Percentiles rank a stretch among this genome's conserved stretches.
These are phyloP conservation scores for Desmophyllum pertusum DNA, from an alignment of 92 coral and sea anemone species.

Conservation along the genomic window DNA sequence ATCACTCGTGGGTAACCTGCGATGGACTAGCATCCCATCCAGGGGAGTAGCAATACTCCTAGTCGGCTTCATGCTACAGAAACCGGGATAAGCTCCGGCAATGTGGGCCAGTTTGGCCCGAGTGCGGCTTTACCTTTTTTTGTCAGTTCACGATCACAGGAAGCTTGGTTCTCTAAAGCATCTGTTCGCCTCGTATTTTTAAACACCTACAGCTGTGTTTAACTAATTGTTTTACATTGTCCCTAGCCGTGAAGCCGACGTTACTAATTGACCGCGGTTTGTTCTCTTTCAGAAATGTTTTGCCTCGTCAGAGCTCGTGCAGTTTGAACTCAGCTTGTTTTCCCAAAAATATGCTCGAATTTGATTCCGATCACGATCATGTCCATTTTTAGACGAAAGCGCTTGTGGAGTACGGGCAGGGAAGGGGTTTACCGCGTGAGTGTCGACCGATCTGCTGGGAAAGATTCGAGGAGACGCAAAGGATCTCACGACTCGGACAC, in stretches of 20 bases:
- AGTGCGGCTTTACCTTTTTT: too few relatives aligned
- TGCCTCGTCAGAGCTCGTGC: background rate
- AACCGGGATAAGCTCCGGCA: too few relatives aligned
- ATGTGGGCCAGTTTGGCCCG: too few relatives aligned
- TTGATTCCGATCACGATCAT: background rate
- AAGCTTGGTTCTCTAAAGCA: background rate
- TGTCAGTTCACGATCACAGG: too few relatives aligned
- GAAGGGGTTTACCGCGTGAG: constrained; percentile 14
- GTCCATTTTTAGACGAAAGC: constrained; percentile 19
- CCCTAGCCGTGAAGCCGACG: background rate
- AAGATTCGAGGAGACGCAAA: background rate
- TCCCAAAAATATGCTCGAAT: background rate
- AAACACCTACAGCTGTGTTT: background rate
- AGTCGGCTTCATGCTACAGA: too few relatives aligned
- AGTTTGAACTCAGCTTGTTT: constrained; percentile 1
- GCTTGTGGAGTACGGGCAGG: constrained; percentile 29
- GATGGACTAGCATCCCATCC: too few relatives aligned
- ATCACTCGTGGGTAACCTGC: too few relatives aligned
- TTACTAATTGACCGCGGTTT: background rate
- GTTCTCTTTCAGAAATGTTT: constrained; percentile 23
- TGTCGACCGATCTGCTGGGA: background rate
- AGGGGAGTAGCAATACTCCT: too few relatives aligned
- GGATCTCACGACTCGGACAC: background rate
- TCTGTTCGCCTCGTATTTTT: background rate
- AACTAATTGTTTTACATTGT: background rate